phyloP scores from a whole-genome alignment of 2,888 invertebrate genomes.

The Sarcophaga subvicina region DNA sequence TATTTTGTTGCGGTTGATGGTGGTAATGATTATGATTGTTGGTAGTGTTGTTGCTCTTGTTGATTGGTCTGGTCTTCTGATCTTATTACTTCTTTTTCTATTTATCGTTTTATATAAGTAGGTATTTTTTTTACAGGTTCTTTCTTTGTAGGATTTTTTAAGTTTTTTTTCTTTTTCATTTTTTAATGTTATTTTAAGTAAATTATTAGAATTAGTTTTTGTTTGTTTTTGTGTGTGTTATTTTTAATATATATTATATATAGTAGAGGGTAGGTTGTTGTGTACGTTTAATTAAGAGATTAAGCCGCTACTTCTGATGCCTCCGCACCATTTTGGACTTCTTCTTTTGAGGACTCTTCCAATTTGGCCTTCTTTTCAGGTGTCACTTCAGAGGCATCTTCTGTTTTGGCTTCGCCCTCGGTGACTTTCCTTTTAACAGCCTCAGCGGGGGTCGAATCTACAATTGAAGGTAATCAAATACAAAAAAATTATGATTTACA shows the following conservation, averaged over 20 bases:
- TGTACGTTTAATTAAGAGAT: conserved; percentile 71
- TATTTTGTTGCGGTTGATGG: conserved; percentile 22
- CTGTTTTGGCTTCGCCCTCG: conserved; percentile 76
- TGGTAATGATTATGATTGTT: conserved; percentile 32
- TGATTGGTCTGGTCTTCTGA: background rate
- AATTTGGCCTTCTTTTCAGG: conserved; percentile 82
- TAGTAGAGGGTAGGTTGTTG: conserved; percentile 69
- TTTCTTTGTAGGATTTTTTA: conserved; percentile 62
- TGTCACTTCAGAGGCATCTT: conserved; percentile 79
- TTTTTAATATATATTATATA: conserved; percentile 68
- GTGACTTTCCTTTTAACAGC: conserved; percentile 81
- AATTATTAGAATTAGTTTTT: conserved; percentile 69
- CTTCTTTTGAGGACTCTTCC: conserved; percentile 81
- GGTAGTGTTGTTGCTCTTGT: conserved; percentile 24
- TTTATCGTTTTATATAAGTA: conserved; percentile 52
- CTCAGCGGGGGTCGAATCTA: conserved; percentile 79
- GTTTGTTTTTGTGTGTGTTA: conserved; percentile 64
- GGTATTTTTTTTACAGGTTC: conserved; percentile 65
- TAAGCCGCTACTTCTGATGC: conserved; percentile 82
- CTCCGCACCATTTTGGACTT: conserved; percentile 81
- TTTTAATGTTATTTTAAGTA: conserved; percentile 67
- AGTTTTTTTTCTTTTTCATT: conserved; percentile 46
- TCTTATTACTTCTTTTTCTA: background rate
- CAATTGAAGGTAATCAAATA: conserved; percentile 22
- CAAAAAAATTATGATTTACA: background rate